Evolutionary conservation across 2,113 vertebrate genomes (phyloP).

Genomic region (Sinocyclocheilus rhinocerous): DNA sequence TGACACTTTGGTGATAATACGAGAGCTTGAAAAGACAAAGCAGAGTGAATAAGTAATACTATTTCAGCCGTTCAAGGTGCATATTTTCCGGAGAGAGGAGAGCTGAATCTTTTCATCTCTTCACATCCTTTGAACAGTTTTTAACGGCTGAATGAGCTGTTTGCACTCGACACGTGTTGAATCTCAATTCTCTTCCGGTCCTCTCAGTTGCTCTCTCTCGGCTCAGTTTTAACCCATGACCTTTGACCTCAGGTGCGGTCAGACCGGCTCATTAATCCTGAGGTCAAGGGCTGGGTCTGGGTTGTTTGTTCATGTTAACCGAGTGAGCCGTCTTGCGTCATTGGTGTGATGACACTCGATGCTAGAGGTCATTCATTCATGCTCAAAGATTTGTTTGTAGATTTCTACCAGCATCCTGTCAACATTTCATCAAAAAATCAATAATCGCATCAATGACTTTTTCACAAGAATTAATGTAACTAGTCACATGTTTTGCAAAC

Average conservation of each 20-base stretch:
- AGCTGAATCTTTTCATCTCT: neutral
- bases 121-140: neutral
- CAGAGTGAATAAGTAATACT: constrained; percentile 6
- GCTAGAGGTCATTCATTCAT: neutral
- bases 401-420: neutral
- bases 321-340: neutral
- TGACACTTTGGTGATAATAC: constrained; percentile 4
- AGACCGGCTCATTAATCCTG: constrained; percentile 12
- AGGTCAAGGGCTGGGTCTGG: neutral
- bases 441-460: constrained; percentile 22
- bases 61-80: neutral
- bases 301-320: neutral
- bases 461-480: neutral
- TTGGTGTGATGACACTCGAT: neutral
- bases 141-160: neutral
- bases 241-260: neutral
- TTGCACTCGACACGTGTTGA: neutral
- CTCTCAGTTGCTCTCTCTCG: neutral
- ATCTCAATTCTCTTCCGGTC: neutral
- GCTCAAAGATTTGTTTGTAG: neutral
- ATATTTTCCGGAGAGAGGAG: neutral
- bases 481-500: neutral
- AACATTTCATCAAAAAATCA: constrained; percentile 29
- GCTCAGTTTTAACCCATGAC: neutral
- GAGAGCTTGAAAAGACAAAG: constrained; percentile 30